Evolutionary conservation across 2,797 vertebrate species (phyloP), one percentile per base, ranked within the genome.

Genomic region (Pseudocheirus occidentalis): DNA sequence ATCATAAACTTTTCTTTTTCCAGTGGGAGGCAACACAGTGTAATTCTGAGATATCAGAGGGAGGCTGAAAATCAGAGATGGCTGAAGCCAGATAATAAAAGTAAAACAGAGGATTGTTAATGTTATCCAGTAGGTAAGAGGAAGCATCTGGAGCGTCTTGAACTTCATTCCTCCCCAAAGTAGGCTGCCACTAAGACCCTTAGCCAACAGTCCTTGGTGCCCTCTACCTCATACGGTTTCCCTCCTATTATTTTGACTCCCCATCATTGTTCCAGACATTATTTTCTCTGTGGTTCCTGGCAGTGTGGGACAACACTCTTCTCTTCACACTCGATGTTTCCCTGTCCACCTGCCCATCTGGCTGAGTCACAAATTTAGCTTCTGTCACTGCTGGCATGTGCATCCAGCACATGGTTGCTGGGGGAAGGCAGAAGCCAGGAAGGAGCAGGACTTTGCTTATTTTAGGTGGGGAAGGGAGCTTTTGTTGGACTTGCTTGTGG

Each of bases 271-370:
- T 87, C 40, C 73, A 87, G 73, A 87, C 73, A 87, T 87, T 87
- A 87, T 87, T 87, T 87, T 87, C 73, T 46, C 73, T 18, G 40
- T 81, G 66, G 18, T 46, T 87, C 73, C 73, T 87, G 73, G 40
- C 73, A 87, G 40, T 87, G 73, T 50, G 73, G 73, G 40, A 87
- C 73, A 87, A 87, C 73, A 87, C 40, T 87, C 40, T 50, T 87
- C 18, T 87, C 40, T 27, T 46, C 40, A 87, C 24, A 87, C 21
- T 87, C 3, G 9, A 87, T 87, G 73, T 50, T 87, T 87, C 73
- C 40, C 40, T 87, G 73, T 87, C 73, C 73, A 87, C 73, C 73
- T 87, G 73, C 73, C 73, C 73, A 87, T 87, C 73, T 87, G 73
- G 73, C 73, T 87, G 73, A 46, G 40, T 46, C 73, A 87, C 73